Percentiles rank a stretch among this genome's conserved stretches.
phyloP scores from a whole-genome alignment of 2,113 vertebrate genomes.

The Notarius quadriscutis region DNA sequence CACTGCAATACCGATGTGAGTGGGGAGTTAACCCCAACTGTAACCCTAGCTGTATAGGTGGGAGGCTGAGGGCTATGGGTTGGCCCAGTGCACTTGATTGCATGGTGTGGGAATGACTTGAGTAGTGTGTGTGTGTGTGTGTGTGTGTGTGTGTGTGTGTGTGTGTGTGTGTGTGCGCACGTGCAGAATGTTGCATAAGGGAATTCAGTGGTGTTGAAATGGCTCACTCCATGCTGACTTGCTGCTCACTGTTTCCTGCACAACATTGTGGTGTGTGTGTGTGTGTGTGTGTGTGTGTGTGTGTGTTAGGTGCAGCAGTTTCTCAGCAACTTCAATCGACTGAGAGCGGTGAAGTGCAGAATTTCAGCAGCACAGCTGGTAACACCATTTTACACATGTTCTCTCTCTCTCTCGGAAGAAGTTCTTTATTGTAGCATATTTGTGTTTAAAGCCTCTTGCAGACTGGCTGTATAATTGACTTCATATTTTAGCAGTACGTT shows the following conservation, averaged over 20 bases:
- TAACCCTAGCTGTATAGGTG: too few relatives aligned
- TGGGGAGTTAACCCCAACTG: too few relatives aligned
- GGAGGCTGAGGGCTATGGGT: too few relatives aligned
- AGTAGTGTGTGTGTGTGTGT: background rate
- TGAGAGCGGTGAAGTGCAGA: conserved; percentile 87
- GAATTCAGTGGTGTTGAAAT: background rate
- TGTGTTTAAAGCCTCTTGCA: background rate
- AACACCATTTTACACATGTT: background rate
- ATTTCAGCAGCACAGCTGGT: conserved; percentile 83
- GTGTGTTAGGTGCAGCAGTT: conserved; percentile 70
- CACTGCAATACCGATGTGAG: too few relatives aligned
- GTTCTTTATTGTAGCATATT: background rate
- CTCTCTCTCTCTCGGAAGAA: too few relatives aligned
- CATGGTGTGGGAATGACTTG: too few relatives aligned
- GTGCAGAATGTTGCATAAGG: background rate
- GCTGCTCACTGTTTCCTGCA: background rate
- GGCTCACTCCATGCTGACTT: background rate
- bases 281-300: conserved; percentile 22
- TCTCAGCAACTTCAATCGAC: conserved; percentile 86
- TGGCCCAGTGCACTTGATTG: too few relatives aligned
- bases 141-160: background rate
- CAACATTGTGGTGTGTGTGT: background rate
- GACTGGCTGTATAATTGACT: background rate
- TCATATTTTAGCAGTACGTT: background rate
- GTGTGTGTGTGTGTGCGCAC: background rate